Conservation (phyloP, 1,140 invertebrate genomes). For the Chlorops oryzae region DNA sequence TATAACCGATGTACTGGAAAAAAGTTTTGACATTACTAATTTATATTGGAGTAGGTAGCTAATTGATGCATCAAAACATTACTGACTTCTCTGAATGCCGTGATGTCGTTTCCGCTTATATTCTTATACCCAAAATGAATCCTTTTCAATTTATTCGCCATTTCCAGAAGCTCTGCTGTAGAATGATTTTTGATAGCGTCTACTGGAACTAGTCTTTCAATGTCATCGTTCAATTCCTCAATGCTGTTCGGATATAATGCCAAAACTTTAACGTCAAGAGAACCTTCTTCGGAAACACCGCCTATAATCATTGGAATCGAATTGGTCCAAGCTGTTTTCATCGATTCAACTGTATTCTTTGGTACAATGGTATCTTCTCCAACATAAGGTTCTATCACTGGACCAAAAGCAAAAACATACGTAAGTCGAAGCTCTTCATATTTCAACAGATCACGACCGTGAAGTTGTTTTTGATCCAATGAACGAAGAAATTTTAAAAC, state of each 20-base stretch:
- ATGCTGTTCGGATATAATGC: conserved; percentile 21
- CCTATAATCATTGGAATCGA: conserved; percentile 45
- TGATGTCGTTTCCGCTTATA: too few relatives aligned
- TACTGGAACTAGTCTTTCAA: conserved; percentile 22
- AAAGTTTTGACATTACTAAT: not conserved
- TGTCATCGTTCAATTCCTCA: conserved; percentile 20
- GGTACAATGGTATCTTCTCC: conserved; percentile 16
- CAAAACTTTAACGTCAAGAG: conserved; percentile 25
- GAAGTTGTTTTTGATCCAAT: conserved; percentile 56
- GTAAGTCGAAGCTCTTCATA: conserved; percentile 19
- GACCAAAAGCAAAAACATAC: conserved; percentile 28
- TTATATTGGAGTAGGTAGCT: not conserved
- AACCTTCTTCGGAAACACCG: conserved; percentile 38
- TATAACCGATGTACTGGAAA: conserved; percentile 33
- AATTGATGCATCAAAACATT: too few relatives aligned
- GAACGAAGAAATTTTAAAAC: conserved; percentile 45
- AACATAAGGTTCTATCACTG: conserved; percentile 30
- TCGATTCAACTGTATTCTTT: conserved; percentile 22
- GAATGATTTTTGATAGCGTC: conserved; percentile 2
- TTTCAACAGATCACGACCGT: conserved; percentile 20
- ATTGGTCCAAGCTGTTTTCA: conserved; percentile 34
- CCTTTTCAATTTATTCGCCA: not conserved
- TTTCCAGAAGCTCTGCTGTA: not conserved
- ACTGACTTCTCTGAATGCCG: too few relatives aligned
- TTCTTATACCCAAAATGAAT: not conserved